Percentiles rank a stretch among this genome's conserved stretches.
Conservation (phyloP, 2,797 vertebrate genomes). For the Channa striata region DNA sequence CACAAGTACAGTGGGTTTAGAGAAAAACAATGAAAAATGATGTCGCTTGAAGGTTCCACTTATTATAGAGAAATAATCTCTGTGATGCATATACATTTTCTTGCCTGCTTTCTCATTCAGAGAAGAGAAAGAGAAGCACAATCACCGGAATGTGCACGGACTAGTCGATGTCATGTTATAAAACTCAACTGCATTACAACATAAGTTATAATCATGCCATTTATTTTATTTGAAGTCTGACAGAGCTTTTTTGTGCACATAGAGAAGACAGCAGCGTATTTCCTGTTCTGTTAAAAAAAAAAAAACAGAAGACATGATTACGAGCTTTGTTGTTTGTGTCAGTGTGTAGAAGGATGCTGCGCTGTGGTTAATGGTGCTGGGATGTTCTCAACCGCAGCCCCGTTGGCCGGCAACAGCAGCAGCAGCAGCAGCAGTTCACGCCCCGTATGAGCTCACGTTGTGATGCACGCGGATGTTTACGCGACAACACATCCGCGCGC, state of each 20-base stretch:
- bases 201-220: neutral
- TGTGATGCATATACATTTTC: slow-evolving; percentile 25
- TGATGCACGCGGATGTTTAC: slow-evolving; percentile 33
- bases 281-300: slow-evolving; percentile 46
- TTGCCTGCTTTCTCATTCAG: slow-evolving; percentile 37
- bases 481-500: slow-evolving; percentile 4
- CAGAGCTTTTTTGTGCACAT: no score
- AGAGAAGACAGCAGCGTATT: slow-evolving; percentile 51
- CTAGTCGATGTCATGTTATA: slow-evolving; percentile 9
- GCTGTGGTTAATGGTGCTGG: slow-evolving; percentile 43
- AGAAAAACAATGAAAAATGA: slow-evolving; percentile 7
- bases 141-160: neutral
- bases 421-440: slow-evolving; percentile 12
- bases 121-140: slow-evolving; percentile 52
- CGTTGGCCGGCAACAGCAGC: slow-evolving; percentile 51
- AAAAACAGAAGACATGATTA: slow-evolving; percentile 10
- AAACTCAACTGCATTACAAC: neutral
- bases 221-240: neutral
- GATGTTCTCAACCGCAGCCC: slow-evolving; percentile 39
- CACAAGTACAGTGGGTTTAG: neutral
- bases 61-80: slow-evolving; percentile 10
- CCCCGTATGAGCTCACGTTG: slow-evolving; percentile 12
- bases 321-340: slow-evolving; percentile 8
- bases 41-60: slow-evolving; percentile 41
- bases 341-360: slow-evolving; percentile 19